phyloP scores from a whole-genome alignment of 92 coral and sea anemone species.

The Zoanthus gigantus region DNA sequence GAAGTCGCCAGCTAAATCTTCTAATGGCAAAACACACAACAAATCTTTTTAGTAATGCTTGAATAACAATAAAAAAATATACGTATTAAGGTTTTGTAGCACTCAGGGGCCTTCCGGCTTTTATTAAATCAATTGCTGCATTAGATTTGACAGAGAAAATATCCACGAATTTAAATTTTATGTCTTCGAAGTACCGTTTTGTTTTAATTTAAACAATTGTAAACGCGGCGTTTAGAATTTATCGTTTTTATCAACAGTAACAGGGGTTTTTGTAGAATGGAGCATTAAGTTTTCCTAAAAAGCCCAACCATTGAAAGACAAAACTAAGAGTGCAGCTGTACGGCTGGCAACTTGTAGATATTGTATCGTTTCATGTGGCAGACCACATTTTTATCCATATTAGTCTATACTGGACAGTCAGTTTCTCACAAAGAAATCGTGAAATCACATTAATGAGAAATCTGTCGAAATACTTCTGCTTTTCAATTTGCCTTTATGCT shows the following conservation, averaged over 20 bases:
- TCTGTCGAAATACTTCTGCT: not conserved
- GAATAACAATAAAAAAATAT: slow-evolving; percentile 15
- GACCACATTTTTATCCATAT: not conserved
- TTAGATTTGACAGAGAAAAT: slow-evolving; percentile 8
- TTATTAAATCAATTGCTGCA: not conserved
- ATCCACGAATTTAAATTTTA: not conserved
- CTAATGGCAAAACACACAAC: slow-evolving; percentile 10
- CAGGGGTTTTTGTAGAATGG: not conserved
- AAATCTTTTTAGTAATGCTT: not conserved
- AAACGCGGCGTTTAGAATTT: not conserved
- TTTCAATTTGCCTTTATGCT: not conserved
- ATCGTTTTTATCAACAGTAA: slow-evolving; percentile 20
- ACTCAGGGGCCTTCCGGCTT: slow-evolving; percentile 47
- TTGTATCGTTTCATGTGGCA: not conserved
- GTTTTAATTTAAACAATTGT: slow-evolving; percentile 15
- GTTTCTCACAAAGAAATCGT: not conserved
- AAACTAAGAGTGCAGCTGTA: slow-evolving; percentile 29
- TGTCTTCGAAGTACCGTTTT: slow-evolving; percentile 6
- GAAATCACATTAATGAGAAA: not conserved
- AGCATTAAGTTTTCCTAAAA: slow-evolving; percentile 13
- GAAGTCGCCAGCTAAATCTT: not conserved
- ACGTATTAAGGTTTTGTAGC: not conserved
- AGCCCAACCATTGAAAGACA: slow-evolving; percentile 13
- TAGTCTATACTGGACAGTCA: not conserved
- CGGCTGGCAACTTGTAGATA: slow-evolving; percentile 19